Percentiles rank a stretch among this genome's conserved stretches.
phyloP scores from a whole-genome alignment of 2,797 vertebrate genomes.

The Manis javanica region DNA sequence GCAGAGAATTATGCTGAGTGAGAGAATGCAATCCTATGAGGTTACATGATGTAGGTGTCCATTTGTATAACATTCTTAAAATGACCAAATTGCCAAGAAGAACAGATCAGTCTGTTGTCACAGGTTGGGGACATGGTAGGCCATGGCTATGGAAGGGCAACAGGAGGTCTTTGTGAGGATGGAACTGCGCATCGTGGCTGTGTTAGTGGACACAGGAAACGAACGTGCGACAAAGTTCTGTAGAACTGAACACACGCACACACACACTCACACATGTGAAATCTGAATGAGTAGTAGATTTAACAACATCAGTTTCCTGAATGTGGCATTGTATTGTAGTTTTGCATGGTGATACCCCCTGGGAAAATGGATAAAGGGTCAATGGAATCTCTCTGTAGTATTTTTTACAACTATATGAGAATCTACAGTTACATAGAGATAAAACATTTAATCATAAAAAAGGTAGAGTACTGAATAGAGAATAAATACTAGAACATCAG shows the following conservation, averaged over 20 bases:
- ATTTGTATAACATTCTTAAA: no score
- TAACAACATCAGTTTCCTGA: background rate
- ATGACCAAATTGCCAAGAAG: background rate
- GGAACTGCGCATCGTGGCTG: no score
- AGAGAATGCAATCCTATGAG: no score
- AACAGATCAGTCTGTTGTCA: background rate
- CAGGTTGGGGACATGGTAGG: background rate
- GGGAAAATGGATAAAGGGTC: background rate
- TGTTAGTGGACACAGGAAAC: background rate
- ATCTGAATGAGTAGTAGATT: background rate
- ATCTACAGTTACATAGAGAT: background rate
- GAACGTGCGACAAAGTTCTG: background rate
- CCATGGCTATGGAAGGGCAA: no score
- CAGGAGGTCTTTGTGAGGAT: no score
- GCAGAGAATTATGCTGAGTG: no score
- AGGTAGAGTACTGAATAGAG: background rate
- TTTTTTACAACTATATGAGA: no score
- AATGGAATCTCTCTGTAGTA: background rate
- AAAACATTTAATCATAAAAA: background rate
- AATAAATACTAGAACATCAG: background rate
- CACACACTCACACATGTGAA: background rate
- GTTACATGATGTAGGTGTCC: no score
- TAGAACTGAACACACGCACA: background rate
- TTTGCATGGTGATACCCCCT: background rate
- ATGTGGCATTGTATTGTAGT: background rate